phyloP scores from a whole-genome alignment of 2,797 vertebrate genomes.

The Ispidina lecontei region DNA sequence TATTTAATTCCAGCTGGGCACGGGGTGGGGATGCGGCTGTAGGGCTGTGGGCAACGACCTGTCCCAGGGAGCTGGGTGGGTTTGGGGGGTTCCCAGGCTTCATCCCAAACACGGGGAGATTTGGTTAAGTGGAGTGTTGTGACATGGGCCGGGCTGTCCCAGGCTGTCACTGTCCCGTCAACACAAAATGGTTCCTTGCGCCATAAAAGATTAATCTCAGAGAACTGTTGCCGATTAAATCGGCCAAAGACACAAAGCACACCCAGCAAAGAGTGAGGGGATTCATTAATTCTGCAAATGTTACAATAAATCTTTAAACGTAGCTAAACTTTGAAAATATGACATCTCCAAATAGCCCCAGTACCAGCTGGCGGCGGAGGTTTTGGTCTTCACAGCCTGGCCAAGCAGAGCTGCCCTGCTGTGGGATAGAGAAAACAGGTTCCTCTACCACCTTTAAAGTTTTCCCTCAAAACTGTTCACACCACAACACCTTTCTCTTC shows the following conservation, averaged over 20 bases:
- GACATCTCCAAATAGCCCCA: accelerated
- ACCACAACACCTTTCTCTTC: not conserved
- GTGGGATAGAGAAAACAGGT: accelerated
- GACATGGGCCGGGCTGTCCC: accelerated
- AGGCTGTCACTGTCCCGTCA: accelerated
- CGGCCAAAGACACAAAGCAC: accelerated
- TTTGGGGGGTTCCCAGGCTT: not conserved
- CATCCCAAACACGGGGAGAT: not conserved
- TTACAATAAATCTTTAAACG: not conserved
- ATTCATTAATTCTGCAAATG: not conserved
- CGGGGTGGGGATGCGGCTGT: not conserved
- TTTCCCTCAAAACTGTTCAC: not conserved
- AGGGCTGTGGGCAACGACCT: accelerated
- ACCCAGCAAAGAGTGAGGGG: not conserved
- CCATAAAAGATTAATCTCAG: accelerated
- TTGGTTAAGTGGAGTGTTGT: accelerated
- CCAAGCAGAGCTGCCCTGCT: not conserved
- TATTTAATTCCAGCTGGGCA: constrained; percentile 37
- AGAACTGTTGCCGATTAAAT: not conserved
- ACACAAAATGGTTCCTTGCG: accelerated
- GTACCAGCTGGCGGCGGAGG: accelerated
- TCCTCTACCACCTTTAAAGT: not conserved
- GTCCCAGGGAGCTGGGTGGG: not conserved
- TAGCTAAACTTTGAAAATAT: not conserved
- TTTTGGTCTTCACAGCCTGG: not conserved